Percentiles rank a stretch among this genome's conserved stretches.
Conservation (phyloP, 1,140 invertebrate genomes). For the Drosophila sproati region DNA sequence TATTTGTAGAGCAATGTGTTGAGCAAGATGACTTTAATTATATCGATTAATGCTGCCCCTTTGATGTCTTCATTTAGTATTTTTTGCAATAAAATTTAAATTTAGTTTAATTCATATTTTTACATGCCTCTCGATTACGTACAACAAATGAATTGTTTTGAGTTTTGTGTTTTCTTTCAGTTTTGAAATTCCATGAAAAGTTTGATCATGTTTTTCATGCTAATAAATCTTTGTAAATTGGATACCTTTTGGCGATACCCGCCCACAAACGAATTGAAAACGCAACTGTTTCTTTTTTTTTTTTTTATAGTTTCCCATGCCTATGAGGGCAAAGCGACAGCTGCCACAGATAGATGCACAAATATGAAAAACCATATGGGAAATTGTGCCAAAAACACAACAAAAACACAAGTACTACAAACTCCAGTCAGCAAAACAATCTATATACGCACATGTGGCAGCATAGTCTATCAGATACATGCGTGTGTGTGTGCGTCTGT, state of each 20-base stretch:
- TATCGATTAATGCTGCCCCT: too few species aligned
- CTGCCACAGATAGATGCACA: slow-evolving; percentile 46
- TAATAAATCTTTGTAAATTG: neutral
- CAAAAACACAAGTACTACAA: slow-evolving; percentile 2
- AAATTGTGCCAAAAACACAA: slow-evolving; percentile 68
- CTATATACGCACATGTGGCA: slow-evolving; percentile 61
- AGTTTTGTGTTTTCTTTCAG: neutral
- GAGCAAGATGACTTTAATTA: too few species aligned
- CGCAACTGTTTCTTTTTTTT: slow-evolving; percentile 53
- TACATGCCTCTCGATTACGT: neutral
- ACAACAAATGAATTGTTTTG: too few species aligned
- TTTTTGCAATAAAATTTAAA: neutral
- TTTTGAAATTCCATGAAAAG: neutral
- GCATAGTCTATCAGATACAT: slow-evolving; percentile 37
- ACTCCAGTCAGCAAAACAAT: slow-evolving; percentile 51
- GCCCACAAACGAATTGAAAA: slow-evolving; percentile 41
- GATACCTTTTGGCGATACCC: neutral
- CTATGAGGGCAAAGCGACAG: slow-evolving; percentile 60
- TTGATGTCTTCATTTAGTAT: neutral
- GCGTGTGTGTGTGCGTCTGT: neutral
- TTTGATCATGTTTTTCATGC: neutral
- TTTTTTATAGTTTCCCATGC: slow-evolving; percentile 53
- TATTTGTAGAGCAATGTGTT: too few species aligned
- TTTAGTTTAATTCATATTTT: neutral
- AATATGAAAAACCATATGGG: slow-evolving; percentile 73